Evolutionary conservation across 64 coral and sea anemone genomes (phyloP), one percentile per base, ranked within the genome.

Genomic region (Catalaphyllia jardinei): DNA sequence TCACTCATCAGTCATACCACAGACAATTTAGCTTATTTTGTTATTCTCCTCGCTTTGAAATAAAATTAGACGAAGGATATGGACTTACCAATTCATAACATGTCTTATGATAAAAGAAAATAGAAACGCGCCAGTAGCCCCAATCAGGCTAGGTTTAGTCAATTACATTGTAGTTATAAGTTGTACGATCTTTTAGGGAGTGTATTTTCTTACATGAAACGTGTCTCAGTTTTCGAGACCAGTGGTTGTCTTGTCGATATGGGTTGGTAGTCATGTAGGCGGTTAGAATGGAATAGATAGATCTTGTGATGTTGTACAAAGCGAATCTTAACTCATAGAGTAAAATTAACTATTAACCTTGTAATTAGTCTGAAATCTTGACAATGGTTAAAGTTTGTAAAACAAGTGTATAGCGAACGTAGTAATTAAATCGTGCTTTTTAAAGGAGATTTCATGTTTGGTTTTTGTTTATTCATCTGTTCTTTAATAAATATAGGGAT

Each of bases 341-440:
- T 69, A 28, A 20, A 24, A 49, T 49, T 12, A 14, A 15, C 12
- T 10, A 15, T 79, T 15, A 49, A 39, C 31, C 13, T 75, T 75
- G 16, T 27, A 79, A 28, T 29, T 13, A 27, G 76, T 55, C 52
- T 79, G 50, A 18, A 25, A 7, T n/a, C 22, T 27, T 27, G 9
- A 69, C 2, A 42, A 79, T n/a, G 25, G 79, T 83, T 38, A 24
- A 4, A 8, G 29, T 83, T 64, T 65, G 16, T 83, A 38, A 24
- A 35, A 17, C 28, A 83, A 35, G 54, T 83, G 60, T 61, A 79
- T 24, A 54, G 33, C 49, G 39, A 19, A 64, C 17, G 60, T 24
- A 5, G 20, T 65, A 42, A 83, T 67, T 83, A 83, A 83, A 42
- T 11, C 17, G 10, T 33, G 46, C 79, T 83, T 83, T 83, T 62